Evolutionary conservation across 2,797 vertebrate species (phyloP).

Genomic region (Helicolenus hilgendorfi): DNA sequence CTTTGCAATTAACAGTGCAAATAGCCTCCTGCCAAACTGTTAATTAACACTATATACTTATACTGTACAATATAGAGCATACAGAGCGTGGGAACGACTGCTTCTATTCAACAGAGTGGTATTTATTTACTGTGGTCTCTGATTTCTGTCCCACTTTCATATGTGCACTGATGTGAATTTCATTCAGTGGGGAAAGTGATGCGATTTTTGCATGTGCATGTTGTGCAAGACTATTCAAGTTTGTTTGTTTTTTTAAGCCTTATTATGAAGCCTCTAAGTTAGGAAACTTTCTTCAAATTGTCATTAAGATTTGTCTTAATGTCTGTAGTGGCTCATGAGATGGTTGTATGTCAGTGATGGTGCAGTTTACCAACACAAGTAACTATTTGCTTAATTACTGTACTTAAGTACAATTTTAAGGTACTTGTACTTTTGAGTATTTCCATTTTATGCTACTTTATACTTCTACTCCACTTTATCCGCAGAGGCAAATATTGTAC

Average conservation of each 20-base stretch:
- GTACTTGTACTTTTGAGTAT: no score
- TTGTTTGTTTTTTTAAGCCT: background rate
- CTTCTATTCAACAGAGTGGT: background rate
- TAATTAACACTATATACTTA: background rate
- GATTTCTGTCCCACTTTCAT: background rate
- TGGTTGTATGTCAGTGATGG: background rate
- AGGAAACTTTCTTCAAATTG: background rate
- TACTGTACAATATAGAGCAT: background rate
- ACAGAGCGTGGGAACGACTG: background rate
- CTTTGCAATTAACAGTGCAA: background rate
- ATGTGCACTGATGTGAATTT: background rate
- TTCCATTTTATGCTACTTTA: no score
- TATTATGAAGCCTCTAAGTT: background rate
- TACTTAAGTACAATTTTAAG: no score
- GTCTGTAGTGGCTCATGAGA: background rate
- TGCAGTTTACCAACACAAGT: no score
- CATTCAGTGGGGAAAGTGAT: background rate
- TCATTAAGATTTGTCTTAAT: background rate
- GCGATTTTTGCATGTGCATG: background rate
- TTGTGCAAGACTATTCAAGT: background rate
- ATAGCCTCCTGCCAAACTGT: background rate
- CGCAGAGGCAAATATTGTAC: no score
- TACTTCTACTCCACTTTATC: no score
- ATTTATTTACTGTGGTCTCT: background rate
- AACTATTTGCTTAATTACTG: no score